Percentiles rank a stretch among this genome's conserved stretches.
Conservation (phyloP, 2,888 invertebrate species). For the Ceriagrion tenellum region DNA sequence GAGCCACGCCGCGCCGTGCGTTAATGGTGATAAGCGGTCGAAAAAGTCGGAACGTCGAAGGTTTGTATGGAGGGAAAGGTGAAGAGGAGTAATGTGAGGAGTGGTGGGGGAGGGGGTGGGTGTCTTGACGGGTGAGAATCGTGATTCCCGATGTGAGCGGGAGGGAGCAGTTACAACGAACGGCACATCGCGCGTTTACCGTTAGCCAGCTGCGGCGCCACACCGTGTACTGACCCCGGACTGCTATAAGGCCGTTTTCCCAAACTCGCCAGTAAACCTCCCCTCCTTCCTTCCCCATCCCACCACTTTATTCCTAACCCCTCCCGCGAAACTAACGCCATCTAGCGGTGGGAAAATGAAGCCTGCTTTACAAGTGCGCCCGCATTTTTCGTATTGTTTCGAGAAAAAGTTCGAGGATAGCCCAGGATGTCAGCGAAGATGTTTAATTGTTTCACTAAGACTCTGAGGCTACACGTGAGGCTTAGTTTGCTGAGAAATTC, state of each 20-base stretch:
- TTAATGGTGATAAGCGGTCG: too few relatives aligned
- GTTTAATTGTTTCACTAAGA: too few relatives aligned
- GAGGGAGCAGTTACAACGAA: conserved; percentile 47
- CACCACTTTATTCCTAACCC: too few relatives aligned
- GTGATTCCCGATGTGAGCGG: neutral
- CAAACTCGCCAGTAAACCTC: neutral
- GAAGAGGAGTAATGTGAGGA: neutral
- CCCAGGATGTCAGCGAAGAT: too few relatives aligned
- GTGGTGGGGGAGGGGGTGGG: neutral
- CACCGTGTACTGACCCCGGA: conserved; percentile 11
- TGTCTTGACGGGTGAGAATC: neutral
- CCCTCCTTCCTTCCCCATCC: neutral
- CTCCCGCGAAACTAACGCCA: neutral
- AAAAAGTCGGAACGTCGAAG: too few relatives aligned
- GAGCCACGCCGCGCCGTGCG: too few relatives aligned
- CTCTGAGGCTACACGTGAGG: too few relatives aligned
- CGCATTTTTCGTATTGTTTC: too few relatives aligned
- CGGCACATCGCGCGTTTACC: conserved; percentile 48
- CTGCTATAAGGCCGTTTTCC: neutral
- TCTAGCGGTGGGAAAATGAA: neutral
- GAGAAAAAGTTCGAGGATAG: too few relatives aligned
- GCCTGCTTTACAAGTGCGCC: too few relatives aligned
- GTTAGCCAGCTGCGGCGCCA: neutral
- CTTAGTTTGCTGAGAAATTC: too few relatives aligned
- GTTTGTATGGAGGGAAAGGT: neutral